These are phyloP conservation scores for Halcyon malimbica DNA, from an alignment of 2,113 vertebrate genomes.

Conservation along the genomic window DNA sequence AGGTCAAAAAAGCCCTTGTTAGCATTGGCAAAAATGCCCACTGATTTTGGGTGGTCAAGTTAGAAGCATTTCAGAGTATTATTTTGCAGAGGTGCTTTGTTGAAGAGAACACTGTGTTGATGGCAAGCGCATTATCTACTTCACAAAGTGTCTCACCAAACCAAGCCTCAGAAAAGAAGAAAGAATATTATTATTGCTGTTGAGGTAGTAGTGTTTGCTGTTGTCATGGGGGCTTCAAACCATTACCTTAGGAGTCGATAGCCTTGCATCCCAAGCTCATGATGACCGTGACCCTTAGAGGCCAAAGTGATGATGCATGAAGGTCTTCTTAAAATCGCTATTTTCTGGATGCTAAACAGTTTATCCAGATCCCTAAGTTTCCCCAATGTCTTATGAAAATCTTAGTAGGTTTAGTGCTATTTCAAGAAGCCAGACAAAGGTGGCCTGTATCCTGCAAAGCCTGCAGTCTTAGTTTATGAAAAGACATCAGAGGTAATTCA, in stretches of 20 bases:
- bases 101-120: neutral
- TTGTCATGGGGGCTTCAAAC: neutral
- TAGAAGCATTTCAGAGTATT: neutral
- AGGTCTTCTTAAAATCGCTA: neutral
- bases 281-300: neutral
- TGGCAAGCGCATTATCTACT: neutral
- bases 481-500: neutral
- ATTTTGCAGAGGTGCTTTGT: neutral
- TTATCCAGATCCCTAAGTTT: neutral
- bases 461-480: neutral
- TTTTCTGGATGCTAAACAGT: neutral
- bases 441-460: neutral
- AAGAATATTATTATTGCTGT: neutral
- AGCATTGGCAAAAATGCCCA: neutral
- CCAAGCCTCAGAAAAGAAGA: neutral
- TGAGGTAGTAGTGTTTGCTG: neutral
- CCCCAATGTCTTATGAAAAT: neutral
- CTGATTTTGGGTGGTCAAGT: neutral
- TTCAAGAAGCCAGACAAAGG: neutral
- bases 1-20: neutral
- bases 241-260: neutral
- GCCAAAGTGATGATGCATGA: neutral
- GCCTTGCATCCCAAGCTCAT: accelerated
- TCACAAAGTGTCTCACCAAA: neutral
- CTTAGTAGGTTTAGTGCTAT: neutral